Base-by-base conservation (phyloP, 2,113 vertebrate genomes). In the Myiozetetes cayanensis region DNA sequence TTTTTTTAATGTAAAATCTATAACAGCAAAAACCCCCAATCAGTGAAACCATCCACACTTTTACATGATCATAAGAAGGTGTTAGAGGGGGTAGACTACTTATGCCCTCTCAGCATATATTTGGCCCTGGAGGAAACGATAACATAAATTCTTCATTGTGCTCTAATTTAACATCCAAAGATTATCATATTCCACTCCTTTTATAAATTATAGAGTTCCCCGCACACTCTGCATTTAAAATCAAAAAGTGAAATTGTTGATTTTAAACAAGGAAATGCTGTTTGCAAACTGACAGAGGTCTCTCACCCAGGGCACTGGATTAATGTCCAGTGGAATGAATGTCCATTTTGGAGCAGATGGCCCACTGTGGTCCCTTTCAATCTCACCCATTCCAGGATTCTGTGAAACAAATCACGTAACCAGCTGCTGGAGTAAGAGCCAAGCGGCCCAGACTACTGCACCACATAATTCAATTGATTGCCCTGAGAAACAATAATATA, bases 401-500 rank as follows among this genome's bases (percentile, higher is more conserved):
- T 50, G 72, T 9, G 65, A 84, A 84, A 95, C 68, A 85, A 75
- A 89, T 81, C 93, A 87, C 50, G 4, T 92, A 84, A 52, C 80
- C 91, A 80, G 78, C 63, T 95, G 85, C 95, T 94, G 92, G 94
- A 93, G 21, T 75, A 85, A 92, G 70, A 85, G 87, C 86, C 94
- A 94, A 91, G 95, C 84, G 49, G 95, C 91, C 96, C 87, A 85
- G 73, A 94, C 89, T 85, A 80, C 67, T 89, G 82, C 96, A 92
- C 93, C 79, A 90, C 90, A 91, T 97, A 97, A 98, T 98, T 98
- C 96, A 97, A 96, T 98, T 97, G 97, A 96, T 97, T 95, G 92
- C 72, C 96, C 89, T 84, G 91, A 90, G 91, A 96, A 95, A 96
- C 87, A 97, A 93, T 96, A 96, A 97, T 97, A 97, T 78, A 95